These are phyloP conservation scores for Cassiopea andromeda DNA, from an alignment of 30 jellyfish, hydroid and myxozoan genomes.

Conservation along the genomic window DNA sequence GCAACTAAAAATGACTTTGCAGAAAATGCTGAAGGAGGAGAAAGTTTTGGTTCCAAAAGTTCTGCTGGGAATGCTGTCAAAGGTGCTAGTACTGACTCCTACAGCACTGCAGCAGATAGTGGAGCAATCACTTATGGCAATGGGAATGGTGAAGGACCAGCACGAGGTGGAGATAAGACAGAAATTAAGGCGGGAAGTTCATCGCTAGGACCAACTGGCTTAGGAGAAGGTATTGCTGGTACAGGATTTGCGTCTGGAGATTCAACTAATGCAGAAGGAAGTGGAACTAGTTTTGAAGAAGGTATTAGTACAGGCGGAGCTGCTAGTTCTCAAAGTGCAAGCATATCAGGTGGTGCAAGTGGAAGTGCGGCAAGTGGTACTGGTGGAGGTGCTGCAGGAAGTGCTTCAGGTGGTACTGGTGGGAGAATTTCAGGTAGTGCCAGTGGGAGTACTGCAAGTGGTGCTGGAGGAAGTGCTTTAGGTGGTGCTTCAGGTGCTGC, in stretches of 20 bases:
- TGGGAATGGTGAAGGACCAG: slow-evolving; percentile 54
- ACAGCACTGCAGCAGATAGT: slow-evolving; percentile 36
- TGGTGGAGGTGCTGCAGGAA: slow-evolving; percentile 64
- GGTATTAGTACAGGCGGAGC: slow-evolving; percentile 27
- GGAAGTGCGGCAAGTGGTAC: slow-evolving; percentile 48
- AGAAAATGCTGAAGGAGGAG: not conserved
- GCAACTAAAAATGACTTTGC: not conserved
- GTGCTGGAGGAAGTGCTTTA: slow-evolving; percentile 9
- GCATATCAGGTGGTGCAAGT: slow-evolving; percentile 43
- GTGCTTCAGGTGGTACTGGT: slow-evolving; percentile 39
- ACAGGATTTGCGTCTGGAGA: not conserved
- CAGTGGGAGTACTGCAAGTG: slow-evolving; percentile 16
- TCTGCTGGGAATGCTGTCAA: not conserved
- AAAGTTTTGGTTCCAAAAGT: not conserved
- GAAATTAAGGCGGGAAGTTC: slow-evolving; percentile 8
- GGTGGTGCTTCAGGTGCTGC: slow-evolving; percentile 49
- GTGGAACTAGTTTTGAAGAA: slow-evolving; percentile 26
- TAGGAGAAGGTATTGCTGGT: not conserved
- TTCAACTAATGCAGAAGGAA: slow-evolving; percentile 3
- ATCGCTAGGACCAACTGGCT: slow-evolving; percentile 9
- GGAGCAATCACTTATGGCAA: slow-evolving; percentile 43
- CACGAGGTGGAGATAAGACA: slow-evolving; percentile 15
- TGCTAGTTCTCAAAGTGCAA: slow-evolving; percentile 41
- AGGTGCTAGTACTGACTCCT: slow-evolving; percentile 29
- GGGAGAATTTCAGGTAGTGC: slow-evolving; percentile 41